A percentile compares a stretch with the other conserved stretches of the same genome.
Evolutionary conservation across 1,140 invertebrate genomes (phyloP).

Genomic region (Drosophila littoralis): DNA sequence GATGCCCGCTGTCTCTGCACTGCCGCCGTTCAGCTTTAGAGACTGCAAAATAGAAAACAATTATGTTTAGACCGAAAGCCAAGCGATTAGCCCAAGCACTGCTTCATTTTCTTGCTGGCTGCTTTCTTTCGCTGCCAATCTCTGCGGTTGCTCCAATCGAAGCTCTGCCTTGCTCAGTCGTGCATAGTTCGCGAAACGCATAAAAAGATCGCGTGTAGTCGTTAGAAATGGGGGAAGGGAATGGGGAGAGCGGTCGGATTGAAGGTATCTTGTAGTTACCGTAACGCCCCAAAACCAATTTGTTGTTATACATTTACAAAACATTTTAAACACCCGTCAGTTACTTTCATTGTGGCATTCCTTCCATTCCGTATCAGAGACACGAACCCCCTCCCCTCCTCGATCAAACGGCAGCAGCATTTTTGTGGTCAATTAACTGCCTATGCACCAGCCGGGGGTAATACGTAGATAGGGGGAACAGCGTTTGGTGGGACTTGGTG

Average conservation of each 20-base stretch:
- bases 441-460: constrained; percentile 38
- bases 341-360: constrained; percentile 63
- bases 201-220: constrained; percentile 24
- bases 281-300: constrained; percentile 77
- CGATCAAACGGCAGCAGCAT: constrained; percentile 38
- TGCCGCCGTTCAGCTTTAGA: constrained; percentile 76
- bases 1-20: constrained; percentile 41
- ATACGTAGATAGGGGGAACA: not conserved
- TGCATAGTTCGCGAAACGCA: constrained; percentile 57
- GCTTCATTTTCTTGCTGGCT: constrained; percentile 13
- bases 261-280: constrained; percentile 22
- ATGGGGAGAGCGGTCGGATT: not conserved
- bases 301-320: constrained; percentile 70
- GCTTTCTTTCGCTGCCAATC: constrained; percentile 39
- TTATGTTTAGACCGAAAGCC: constrained; percentile 38
- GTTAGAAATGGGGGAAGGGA: not conserved
- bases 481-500: no score
- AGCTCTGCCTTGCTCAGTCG: constrained; percentile 55
- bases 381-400: constrained; percentile 1
- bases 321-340: constrained; percentile 48
- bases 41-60: constrained; percentile 64
- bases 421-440: constrained; percentile 75
- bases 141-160: constrained; percentile 55
- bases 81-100: constrained; percentile 37
- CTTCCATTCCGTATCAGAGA: not conserved